Evolutionary conservation across 2,888 invertebrate species (phyloP), one percentile per base, ranked within the genome.

Genomic region (Caenorhabditis sp.): DNA sequence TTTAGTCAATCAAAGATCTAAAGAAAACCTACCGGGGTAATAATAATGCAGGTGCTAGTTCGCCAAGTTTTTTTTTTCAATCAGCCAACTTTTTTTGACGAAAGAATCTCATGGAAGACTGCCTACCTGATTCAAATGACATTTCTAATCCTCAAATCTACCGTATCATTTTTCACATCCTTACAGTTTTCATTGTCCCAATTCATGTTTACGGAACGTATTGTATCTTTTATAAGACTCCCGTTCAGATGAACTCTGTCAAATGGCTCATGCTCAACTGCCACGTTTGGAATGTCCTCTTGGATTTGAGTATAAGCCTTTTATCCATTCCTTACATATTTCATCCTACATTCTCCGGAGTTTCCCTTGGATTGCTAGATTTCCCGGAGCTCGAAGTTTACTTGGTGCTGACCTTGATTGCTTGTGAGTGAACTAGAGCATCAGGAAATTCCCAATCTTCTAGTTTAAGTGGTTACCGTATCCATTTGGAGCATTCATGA

Each of bases 401-500:
- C 26, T 10, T 54, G 19, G 51, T 54, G 12, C 6, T 54, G 12
- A 54, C 51, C n/a, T 54, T 54, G 26, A 54, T 54, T 26, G 47
- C n/a, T 2, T 19, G 47, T 47, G n/a, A 47, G 47, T 47, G 38
- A 38, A 2, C 8, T 38, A 2, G 2, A 38, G n/a, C 7, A n/a
- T n/a, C n/a, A 12, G 16, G 16, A 44, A 44, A 14, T 12, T 44
- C 12, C 3, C 3, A 2, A 10, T 44, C 7, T 44, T 16, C 12
- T 10, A 56, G 56, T 56, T 56, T 24, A 31, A 58, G 58, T 58
- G n/a, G 58, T 28, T 16, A 28, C 28, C 1, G 26, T 58, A 16
- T 58, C 58, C 16, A 58, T 58, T 6, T 58, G 24, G 58, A 58
- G 58, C 12, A 31, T 58, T 16, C 28, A 28, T n/a, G 58, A 58